These are phyloP conservation scores for Apomyelois bistriatella DNA, from an alignment of 2,888 invertebrate genomes.

Conservation along the genomic window DNA sequence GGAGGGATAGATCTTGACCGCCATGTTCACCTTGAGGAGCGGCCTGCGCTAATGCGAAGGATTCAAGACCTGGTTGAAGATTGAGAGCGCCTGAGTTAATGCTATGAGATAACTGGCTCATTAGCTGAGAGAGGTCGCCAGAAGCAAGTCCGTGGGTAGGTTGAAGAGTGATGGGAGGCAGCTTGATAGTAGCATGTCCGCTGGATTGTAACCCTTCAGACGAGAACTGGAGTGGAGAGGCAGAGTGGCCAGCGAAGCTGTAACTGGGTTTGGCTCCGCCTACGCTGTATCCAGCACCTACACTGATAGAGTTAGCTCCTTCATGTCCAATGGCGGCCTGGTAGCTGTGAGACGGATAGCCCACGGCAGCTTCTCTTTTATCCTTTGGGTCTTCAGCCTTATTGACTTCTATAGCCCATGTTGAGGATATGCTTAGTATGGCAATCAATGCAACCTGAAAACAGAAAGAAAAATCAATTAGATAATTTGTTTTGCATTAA, in stretches of 20 bases:
- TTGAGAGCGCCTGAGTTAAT: slow-evolving; percentile 56
- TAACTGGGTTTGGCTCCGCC: slow-evolving; percentile 63
- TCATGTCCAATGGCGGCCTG: slow-evolving; percentile 48
- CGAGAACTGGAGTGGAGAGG: slow-evolving; percentile 44
- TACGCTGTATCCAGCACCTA: slow-evolving; percentile 72
- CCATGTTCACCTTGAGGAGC: slow-evolving; percentile 42
- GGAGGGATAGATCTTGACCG: slow-evolving; percentile 47
- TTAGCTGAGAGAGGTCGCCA: slow-evolving; percentile 60
- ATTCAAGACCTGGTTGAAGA: slow-evolving; percentile 51
- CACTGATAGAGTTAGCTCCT: slow-evolving; percentile 63
- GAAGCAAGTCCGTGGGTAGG: slow-evolving; percentile 47
- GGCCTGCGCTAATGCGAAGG: slow-evolving; percentile 38
- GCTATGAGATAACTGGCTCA: slow-evolving; percentile 64
- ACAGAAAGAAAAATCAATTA: neutral
- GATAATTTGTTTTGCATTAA: too few species aligned
- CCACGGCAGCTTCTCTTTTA: slow-evolving; percentile 59
- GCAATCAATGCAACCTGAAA: slow-evolving; percentile 64
- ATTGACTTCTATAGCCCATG: slow-evolving; percentile 55
- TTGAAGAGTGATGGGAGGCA: slow-evolving; percentile 62
- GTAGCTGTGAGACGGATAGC: slow-evolving; percentile 46
- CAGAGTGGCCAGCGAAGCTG: slow-evolving; percentile 46
- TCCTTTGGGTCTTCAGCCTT: slow-evolving; percentile 60
- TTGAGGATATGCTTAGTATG: slow-evolving; percentile 55
- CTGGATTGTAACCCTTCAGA: slow-evolving; percentile 48
- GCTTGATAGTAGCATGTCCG: slow-evolving; percentile 53